Conservation (phyloP, 2,888 invertebrate genomes). For the Melanostoma mellinum region DNA sequence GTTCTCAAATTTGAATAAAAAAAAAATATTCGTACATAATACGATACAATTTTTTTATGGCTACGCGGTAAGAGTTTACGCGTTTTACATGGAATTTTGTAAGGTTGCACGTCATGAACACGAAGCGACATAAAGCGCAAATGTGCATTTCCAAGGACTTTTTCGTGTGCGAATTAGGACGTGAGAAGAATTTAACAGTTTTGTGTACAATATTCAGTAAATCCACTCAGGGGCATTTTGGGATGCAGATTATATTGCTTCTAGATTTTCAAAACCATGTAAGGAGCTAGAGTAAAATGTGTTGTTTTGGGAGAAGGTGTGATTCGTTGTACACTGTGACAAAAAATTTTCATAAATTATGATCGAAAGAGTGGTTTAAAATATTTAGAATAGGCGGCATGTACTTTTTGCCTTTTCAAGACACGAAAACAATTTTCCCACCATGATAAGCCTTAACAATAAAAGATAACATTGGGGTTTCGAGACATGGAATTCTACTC, state of each 20-base stretch:
- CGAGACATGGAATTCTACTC: too few species aligned
- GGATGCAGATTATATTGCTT: constrained; percentile 41
- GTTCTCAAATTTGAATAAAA: constrained; percentile 58
- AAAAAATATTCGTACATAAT: constrained; percentile 41
- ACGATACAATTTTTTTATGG: constrained; percentile 49
- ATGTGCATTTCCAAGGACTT: constrained; percentile 53
- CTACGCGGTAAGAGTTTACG: constrained; percentile 26
- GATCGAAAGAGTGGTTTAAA: too few species aligned
- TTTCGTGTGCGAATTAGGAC: constrained; percentile 51
- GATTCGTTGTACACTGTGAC: constrained; percentile 36
- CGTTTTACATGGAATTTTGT: constrained; percentile 7
- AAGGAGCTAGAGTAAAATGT: not conserved
- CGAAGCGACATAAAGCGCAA: constrained; percentile 31
- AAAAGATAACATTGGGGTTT: too few species aligned
- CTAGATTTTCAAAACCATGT: constrained; percentile 26
- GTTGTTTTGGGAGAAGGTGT: constrained; percentile 30
- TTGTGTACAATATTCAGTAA: constrained; percentile 10
- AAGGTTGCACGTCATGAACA: constrained; percentile 14
- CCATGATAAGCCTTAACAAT: too few species aligned
- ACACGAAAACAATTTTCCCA: too few species aligned
- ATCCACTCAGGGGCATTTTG: constrained; percentile 22
- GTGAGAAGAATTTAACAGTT: constrained; percentile 55
- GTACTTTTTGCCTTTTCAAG: too few species aligned
- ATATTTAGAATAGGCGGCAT: too few species aligned
- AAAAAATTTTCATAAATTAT: not conserved